Evolutionary conservation across 2,888 invertebrate genomes (phyloP), one percentile per base, ranked within the genome.

Genomic region (Sarcophaga carnaria): DNA sequence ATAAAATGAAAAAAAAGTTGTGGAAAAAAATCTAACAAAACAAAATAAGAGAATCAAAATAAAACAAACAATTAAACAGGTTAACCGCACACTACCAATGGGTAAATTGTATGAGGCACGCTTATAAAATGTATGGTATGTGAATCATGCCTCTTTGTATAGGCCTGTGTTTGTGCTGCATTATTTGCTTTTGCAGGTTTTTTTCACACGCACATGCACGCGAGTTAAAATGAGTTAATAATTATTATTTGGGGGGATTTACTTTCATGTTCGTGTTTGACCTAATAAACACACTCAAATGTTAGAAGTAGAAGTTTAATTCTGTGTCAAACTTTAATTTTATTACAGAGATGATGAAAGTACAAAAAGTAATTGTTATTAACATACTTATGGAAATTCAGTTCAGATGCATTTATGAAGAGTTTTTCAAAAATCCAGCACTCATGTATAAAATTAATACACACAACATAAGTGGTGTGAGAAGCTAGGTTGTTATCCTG

Each of bases 151-250:
- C 60, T 37, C 20, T 67, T 25, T 14, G 5, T 72, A 12, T 8
- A 22, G 60, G n/a, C 45, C 12, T 22, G 14, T 10, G 8, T 47
- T 45, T 47, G 11, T 72, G 2, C 11, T 54, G 10, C 4, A n/a
- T 6, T 59, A 54, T 71, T 25, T 59, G 8, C 11, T 66, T 45
- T 17, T 71, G 2, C 14, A 11, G 2, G 5, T 37, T 37, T n/a
- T 72, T 72, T 72, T 59, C 54, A 62, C 63, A 75, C 75, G 47
- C 47, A 49, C 27, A 49, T n/a, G n/a, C n/a, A 49, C 22, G 8
- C 47, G 45, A 49, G 11, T 4, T 17, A 27, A 71, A 10, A 54
- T 71, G 59, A 62, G 17, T 2, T 47, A 45, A 49, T 45, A 75
- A 63, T 11, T 75, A 62, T 63, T 8, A 63, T 49, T 17, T 37